A percentile compares a stretch with the other conserved stretches of the same genome.
Evolutionary conservation across 2,797 vertebrate genomes (phyloP).

Genomic region (Poecilia gillii): DNA sequence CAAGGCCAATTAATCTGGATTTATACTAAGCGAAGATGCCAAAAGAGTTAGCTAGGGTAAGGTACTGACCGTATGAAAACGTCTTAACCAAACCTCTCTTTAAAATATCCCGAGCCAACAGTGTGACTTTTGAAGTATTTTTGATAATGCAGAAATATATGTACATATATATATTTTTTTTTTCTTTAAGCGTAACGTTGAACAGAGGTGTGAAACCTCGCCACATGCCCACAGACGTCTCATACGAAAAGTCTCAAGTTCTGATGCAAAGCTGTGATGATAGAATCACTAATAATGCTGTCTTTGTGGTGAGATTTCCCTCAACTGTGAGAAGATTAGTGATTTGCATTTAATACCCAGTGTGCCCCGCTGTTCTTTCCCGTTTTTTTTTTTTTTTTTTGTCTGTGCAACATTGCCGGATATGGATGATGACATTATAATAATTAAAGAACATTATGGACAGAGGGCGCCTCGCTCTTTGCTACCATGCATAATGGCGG

Average conservation of each 20-base stretch:
- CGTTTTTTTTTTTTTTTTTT: slow-evolving; percentile 57
- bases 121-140: not conserved
- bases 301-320: slow-evolving; percentile 76
- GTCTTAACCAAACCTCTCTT: not conserved
- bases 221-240: slow-evolving; percentile 34
- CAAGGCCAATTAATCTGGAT: not conserved
- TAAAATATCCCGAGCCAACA: not conserved
- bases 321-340: slow-evolving; percentile 79
- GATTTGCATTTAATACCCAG: slow-evolving; percentile 80
- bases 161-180: not conserved
- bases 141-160: not conserved
- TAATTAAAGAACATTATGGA: slow-evolving; percentile 85
- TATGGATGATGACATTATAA: slow-evolving; percentile 84
- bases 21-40: not conserved
- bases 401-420: slow-evolving; percentile 76
- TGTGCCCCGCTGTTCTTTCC: slow-evolving; percentile 68
- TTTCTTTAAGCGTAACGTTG: slow-evolving; percentile 9
- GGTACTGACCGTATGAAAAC: not conserved
- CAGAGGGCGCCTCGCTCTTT: slow-evolving; percentile 72
- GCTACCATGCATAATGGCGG: slow-evolving; percentile 74
- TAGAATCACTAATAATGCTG: slow-evolving; percentile 78
- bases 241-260: slow-evolving; percentile 55
- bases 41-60: not conserved
- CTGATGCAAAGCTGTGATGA: slow-evolving; percentile 63
- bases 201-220: slow-evolving; percentile 36